phyloP scores from a whole-genome alignment of 1,140 invertebrate genomes.

The Trichonephila inaurata region DNA sequence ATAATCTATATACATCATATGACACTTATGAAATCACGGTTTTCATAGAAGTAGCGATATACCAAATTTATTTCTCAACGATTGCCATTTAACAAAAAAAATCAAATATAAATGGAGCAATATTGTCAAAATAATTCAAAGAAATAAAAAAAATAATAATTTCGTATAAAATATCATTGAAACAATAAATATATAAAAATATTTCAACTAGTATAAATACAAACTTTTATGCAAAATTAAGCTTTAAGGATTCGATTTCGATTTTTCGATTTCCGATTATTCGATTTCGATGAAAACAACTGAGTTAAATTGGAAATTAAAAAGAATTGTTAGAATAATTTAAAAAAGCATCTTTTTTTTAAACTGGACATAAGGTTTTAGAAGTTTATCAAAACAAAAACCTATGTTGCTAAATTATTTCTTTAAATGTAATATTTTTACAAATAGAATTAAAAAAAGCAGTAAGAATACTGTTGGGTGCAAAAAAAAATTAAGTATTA shows the following conservation, averaged over 20 bases:
- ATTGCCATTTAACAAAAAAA: not conserved
- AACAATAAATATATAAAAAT: not conserved
- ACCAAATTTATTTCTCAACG: not conserved
- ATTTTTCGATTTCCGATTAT: constrained; percentile 17
- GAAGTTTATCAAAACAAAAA: too few relatives aligned
- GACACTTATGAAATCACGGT: constrained; percentile 69
- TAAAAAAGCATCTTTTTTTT: too few relatives aligned
- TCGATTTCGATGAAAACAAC: not conserved
- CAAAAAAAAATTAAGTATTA: too few relatives aligned
- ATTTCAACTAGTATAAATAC: not conserved
- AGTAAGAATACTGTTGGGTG: too few relatives aligned
- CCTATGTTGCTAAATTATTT: too few relatives aligned
- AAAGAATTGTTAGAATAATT: too few relatives aligned
- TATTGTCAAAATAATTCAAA: not conserved
- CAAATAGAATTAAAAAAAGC: too few relatives aligned
- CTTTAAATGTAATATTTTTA: too few relatives aligned
- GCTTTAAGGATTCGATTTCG: not conserved
- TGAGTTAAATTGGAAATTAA: not conserved
- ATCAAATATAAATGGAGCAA: not conserved
- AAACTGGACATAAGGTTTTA: too few relatives aligned
- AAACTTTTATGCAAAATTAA: not conserved
- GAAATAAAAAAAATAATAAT: too few relatives aligned
- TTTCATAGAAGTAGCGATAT: not conserved
- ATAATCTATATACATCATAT: constrained; percentile 70
- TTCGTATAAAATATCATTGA: not conserved